Base-by-base conservation (phyloP, 2,888 invertebrate genomes). In the Oxystoma pomonae region DNA sequence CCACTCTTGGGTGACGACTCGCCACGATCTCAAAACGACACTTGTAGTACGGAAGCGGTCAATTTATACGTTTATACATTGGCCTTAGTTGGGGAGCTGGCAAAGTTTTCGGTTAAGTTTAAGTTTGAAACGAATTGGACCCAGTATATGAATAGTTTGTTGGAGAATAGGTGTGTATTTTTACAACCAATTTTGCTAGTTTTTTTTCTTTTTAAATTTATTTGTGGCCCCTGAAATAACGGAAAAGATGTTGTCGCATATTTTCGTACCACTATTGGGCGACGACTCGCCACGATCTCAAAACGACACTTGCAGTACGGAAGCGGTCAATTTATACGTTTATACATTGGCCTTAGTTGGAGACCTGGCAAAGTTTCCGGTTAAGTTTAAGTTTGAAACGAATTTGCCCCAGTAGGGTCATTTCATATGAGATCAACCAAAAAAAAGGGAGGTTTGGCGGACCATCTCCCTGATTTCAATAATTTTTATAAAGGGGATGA, bases 41-140 rank as follows among this genome's bases (percentile, higher is more conserved):
- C 57, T 16, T 66, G 70, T n/a, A 67, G 66, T 20, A 75, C 78
- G 60, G 79, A 82, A 61, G 75, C 80, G 1, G 79, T 81, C 17
- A 78, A 79, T 53, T 75, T 84, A 58, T 83, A 82, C 63, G 74
- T 84, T 50, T 79, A 84, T 70, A 81, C 83, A 1, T 70, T 85
- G 51, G 80, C 78, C 2, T 73, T 85, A 19, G 77, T 82, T n/a
- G 78, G 82, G 35, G 82, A 83, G 69, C 73, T 85, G 52, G 80
- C 82, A 1, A 74, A 78, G 57, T 76, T 80, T 60, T 35, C 35
- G 3, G 35, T 35, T 12, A 35, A 35, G 35, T 35, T 35, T 35
- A 74, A 78, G 57, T 76, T 80, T 60, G 79, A 81, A 70, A 75
- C 77, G 0, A 72, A 74, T 12, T 85, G 84, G 84, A 69, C 80